Evolutionary conservation across 2,888 invertebrate genomes (phyloP), one percentile per base, ranked within the genome.

Genomic region (Diplazon laetatorius): DNA sequence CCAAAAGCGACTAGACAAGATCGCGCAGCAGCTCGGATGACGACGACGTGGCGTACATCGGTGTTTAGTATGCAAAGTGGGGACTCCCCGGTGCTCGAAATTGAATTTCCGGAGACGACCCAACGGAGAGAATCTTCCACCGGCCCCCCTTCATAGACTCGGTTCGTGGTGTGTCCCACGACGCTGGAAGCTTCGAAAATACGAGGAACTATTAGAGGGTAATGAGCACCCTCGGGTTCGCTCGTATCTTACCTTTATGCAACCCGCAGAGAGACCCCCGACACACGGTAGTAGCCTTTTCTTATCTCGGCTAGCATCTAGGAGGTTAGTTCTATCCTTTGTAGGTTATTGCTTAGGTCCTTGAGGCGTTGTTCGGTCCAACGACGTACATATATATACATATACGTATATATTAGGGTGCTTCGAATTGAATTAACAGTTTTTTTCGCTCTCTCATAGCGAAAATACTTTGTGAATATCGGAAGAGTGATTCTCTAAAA

Each of bases 241-340:
- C 80, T 80, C 66, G 81, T 84, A 84, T 87, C 83, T n/a, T 86
- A 14, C 20, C 83, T 78, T 74, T 84, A 83, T 78, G 83, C 84
- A 86, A 85, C 85, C 71, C 50, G 68, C 65, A 46, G n/a, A 42
- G 68, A 42, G 50, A 60, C 52, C 65, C n/a, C 63, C 68, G 62
- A 25, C 57, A 70, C 35, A 86, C 88, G 83, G 88, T 88, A 87
- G 88, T 87, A n/a, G 82, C 82, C 75, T 82, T 74, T 69, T 66
- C 85, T 89, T 89, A 89, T 89, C 89, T 86, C 62, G 66, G 73
- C 70, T 80, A 83, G 80, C 85, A 88, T 89, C 89, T n/a, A n/a
- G n/a, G n/a, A n/a, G 85, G 85, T 86, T 79, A 73, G 62, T 68
- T 48, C 75, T 85, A 66, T 66, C 55, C 71, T 74, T 52, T 48